These are phyloP conservation scores for Aspidapion aeneum DNA, from an alignment of 2,888 invertebrate species.

Conservation along the genomic window DNA sequence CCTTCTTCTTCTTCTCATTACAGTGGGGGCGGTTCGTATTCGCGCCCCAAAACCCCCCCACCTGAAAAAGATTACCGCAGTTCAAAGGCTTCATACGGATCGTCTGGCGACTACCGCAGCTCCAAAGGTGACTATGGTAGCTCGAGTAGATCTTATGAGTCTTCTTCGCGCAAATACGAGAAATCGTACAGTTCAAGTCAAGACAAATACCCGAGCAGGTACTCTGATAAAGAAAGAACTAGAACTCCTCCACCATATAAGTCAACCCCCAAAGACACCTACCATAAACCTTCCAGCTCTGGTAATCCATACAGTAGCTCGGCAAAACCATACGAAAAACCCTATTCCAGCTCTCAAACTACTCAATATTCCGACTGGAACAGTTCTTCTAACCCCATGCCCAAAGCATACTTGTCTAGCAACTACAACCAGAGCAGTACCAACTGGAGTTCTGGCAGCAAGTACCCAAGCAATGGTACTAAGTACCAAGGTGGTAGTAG, in stretches of 20 bases:
- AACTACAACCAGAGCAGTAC: not conserved
- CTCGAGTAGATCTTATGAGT: constrained; percentile 23
- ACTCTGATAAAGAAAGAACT: constrained; percentile 36
- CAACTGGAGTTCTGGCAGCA: not conserved
- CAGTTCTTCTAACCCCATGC: not conserved
- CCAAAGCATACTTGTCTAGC: not conserved
- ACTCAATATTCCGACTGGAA: not conserved
- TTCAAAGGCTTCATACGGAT: constrained; percentile 17
- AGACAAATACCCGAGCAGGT: constrained; percentile 24
- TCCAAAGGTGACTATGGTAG: constrained; percentile 19
- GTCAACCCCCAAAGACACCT: not conserved
- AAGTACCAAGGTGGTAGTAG: not conserved
- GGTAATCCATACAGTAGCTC: not conserved
- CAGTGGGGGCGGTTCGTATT: not conserved
- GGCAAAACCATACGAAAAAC: not conserved
- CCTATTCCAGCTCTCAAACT: not conserved
- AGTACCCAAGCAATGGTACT: not conserved
- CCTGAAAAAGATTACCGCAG: not conserved
- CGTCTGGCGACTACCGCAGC: constrained; percentile 26
- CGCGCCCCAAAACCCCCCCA: not conserved
- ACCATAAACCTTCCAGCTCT: not conserved
- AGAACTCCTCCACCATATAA: constrained; percentile 32
- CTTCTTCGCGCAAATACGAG: not conserved
- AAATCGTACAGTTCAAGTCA: not conserved
- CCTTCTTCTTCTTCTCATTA: not conserved